Evolutionary conservation across 2,888 invertebrate species (phyloP).

Genomic region (Scaptomyza caliginosa): DNA sequence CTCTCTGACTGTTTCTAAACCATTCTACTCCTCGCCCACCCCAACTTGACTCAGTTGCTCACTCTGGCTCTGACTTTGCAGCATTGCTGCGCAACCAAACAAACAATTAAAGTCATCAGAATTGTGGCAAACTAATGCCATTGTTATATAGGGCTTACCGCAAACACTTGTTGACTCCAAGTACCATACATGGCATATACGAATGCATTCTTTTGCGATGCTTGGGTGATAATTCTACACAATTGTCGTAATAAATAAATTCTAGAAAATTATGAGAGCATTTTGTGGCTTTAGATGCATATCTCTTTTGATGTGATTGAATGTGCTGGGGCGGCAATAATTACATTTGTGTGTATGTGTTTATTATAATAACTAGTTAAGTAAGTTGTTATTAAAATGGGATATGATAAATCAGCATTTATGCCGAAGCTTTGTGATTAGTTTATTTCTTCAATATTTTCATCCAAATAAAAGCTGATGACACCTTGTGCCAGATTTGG

Average conservation of each 20-base stretch:
- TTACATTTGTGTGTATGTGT: background rate
- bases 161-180: constrained; percentile 51
- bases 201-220: constrained; percentile 3
- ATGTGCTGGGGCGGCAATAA: background rate
- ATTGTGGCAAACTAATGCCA: constrained; percentile 53
- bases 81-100: constrained; percentile 34
- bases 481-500: constrained; percentile 43
- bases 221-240: background rate
- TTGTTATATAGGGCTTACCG: constrained; percentile 27
- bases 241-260: constrained; percentile 24
- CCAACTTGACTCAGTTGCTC: constrained; percentile 1
- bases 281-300: background rate
- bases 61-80: constrained; percentile 1
- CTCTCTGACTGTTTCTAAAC: constrained; percentile 1
- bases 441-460: background rate
- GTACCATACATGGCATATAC: constrained; percentile 13
- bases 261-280: constrained; percentile 23
- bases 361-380: background rate
- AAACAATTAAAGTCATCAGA: constrained; percentile 76
- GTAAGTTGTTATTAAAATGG: background rate
- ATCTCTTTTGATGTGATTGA: background rate
- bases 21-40: background rate
- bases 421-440: too few species aligned
- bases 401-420: background rate
- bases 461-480: too few species aligned